A percentile compares a stretch with the other conserved stretches of the same genome.
phyloP scores from a whole-genome alignment of 2,888 invertebrate genomes.

The Acleris literana region DNA sequence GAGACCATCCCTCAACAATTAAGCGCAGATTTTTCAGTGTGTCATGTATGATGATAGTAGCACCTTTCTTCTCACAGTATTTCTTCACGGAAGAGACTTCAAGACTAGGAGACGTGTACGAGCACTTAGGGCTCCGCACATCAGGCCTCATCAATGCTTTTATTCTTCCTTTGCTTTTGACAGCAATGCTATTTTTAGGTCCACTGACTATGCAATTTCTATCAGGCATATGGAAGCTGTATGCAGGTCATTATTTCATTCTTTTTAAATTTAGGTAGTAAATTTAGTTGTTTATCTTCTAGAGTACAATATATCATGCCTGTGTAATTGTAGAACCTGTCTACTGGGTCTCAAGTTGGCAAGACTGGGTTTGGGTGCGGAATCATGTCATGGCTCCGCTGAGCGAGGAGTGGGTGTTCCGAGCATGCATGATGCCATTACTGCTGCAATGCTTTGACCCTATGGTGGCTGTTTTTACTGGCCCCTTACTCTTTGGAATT shows the following conservation, averaged over 20 bases:
- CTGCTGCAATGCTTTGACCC: constrained; percentile 92
- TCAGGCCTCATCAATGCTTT: constrained; percentile 89
- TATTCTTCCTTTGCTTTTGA: constrained; percentile 89
- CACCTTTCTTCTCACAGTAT: constrained; percentile 90
- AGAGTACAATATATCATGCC: too few relatives aligned
- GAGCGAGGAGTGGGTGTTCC: constrained; percentile 97
- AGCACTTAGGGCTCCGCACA: constrained; percentile 89
- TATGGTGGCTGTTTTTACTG: constrained; percentile 89
- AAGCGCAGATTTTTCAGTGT: constrained; percentile 95
- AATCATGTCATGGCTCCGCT: constrained; percentile 96
- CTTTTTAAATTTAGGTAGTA: background rate
- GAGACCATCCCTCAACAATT: constrained; percentile 94
- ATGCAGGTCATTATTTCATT: constrained; percentile 80
- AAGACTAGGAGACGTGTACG: constrained; percentile 85
- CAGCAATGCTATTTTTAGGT: constrained; percentile 92
- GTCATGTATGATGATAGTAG: constrained; percentile 90
- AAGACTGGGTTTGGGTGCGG: constrained; percentile 92
- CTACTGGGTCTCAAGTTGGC: constrained; percentile 88
- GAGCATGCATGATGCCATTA: constrained; percentile 97
- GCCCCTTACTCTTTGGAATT: constrained; percentile 96
- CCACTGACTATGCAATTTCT: constrained; percentile 89
- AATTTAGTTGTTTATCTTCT: too few relatives aligned
- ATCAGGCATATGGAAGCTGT: constrained; percentile 87
- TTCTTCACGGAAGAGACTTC: constrained; percentile 86
- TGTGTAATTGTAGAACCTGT: constrained; percentile 82